Percentiles rank a stretch among this genome's conserved stretches.
phyloP scores from a whole-genome alignment of 2,113 vertebrate species.

The Mixornis gularis region DNA sequence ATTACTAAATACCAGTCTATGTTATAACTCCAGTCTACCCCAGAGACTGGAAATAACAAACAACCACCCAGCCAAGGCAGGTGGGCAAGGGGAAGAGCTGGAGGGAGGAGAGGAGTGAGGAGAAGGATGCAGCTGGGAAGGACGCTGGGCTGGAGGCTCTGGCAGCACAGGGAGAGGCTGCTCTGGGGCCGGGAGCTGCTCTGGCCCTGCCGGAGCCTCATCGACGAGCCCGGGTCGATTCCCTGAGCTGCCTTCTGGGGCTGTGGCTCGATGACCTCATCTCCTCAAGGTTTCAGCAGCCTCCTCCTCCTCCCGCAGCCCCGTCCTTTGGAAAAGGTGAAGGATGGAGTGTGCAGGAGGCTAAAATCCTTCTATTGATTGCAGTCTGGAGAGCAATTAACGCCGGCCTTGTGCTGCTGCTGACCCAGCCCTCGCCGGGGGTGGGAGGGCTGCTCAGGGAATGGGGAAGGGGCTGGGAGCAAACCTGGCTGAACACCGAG shows the following conservation, averaged over 20 bases:
- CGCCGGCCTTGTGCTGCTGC: background rate
- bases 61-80: background rate
- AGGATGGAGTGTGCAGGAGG: constrained; percentile 63
- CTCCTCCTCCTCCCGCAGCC: background rate
- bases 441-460: background rate
- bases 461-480: background rate
- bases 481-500: background rate
- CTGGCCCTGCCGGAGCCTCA: background rate
- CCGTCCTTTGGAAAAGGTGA: constrained; percentile 47
- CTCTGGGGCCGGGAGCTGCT: background rate
- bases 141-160: background rate
- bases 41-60: fast-evolving
- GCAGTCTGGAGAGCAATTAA: constrained; percentile 64
- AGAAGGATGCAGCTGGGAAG: background rate
- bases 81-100: background rate
- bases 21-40: fast-evolving
- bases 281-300: constrained; percentile 42
- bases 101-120: background rate
- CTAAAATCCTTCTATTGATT: constrained; percentile 64
- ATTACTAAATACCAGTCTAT: fast-evolving
- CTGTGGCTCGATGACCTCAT: constrained; percentile 49
- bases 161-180: background rate
- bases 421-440: background rate
- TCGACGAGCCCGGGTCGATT: constrained; percentile 41
- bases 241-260: constrained; percentile 37